Conservation (phyloP, 1,140 invertebrate species). For the Drosophila quadrilineata region DNA sequence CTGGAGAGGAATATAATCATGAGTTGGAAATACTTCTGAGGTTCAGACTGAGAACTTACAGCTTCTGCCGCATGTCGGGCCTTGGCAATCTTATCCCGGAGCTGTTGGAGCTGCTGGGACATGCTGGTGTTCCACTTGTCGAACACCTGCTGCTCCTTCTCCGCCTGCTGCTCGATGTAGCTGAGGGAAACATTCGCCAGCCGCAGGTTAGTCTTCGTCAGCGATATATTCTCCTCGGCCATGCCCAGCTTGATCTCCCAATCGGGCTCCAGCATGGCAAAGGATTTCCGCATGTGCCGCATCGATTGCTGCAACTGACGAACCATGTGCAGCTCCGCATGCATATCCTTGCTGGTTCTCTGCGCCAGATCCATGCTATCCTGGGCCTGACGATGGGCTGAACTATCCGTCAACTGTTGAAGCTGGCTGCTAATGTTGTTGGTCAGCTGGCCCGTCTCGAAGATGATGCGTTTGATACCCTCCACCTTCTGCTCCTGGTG, state of each 20-base stretch:
- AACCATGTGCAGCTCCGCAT: conserved; percentile 82
- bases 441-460: conserved; percentile 82
- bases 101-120: conserved; percentile 84
- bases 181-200: conserved; percentile 82
- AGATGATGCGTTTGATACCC: conserved; percentile 82
- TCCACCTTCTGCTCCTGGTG: conserved; percentile 82
- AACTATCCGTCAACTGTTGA: conserved; percentile 43
- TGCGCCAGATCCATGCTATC: conserved; percentile 81
- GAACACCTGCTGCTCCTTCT: conserved; percentile 84
- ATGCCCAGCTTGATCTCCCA: conserved; percentile 83
- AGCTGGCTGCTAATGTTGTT: conserved; percentile 82
- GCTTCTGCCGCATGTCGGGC: conserved; percentile 91
- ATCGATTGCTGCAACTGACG: conserved; percentile 82
- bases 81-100: conserved; percentile 88
- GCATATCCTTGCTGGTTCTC: conserved; percentile 82
- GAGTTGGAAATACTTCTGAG: neutral
- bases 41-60: conserved; percentile 82
- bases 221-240: conserved; percentile 77
- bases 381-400: conserved; percentile 68
- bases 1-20: conserved; percentile 81
- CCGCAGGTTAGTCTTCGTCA: conserved; percentile 70
- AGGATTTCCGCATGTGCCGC: conserved; percentile 82
- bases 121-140: conserved; percentile 85
- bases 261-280: conserved; percentile 83
- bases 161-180: conserved; percentile 82